Evolutionary conservation across 2,113 vertebrate species (phyloP).

Genomic region (Alethe castanea): DNA sequence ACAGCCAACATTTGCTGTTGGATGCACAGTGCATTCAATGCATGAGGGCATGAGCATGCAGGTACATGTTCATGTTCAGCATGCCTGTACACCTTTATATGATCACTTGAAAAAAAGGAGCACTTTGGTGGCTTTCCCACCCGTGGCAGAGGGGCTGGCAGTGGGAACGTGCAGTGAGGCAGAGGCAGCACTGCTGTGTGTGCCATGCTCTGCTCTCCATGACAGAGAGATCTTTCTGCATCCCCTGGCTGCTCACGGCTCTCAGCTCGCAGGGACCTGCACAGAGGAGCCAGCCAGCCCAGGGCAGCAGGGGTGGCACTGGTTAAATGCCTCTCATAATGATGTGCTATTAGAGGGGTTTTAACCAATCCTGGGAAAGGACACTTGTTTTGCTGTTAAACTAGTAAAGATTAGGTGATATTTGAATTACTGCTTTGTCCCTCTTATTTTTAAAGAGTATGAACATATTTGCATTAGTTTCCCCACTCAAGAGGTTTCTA

Average conservation of each 20-base stretch:
- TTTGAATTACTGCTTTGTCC: background rate
- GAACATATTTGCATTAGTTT: background rate
- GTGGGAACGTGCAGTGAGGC: background rate
- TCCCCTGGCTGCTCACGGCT: background rate
- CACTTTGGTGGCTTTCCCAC: background rate
- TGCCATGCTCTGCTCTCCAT: accelerated
- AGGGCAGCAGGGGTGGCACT: background rate
- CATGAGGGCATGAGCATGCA: background rate
- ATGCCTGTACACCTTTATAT: background rate
- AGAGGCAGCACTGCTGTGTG: background rate
- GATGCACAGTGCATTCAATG: background rate
- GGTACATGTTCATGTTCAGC: background rate
- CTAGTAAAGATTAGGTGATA: background rate
- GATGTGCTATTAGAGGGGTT: background rate
- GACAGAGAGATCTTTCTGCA: background rate
- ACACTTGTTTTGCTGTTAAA: background rate
- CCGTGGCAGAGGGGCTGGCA: background rate
- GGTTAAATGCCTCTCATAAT: background rate
- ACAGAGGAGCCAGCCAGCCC: background rate
- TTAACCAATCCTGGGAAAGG: background rate
- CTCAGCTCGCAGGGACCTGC: background rate
- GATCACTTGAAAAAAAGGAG: background rate
- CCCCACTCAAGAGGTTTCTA: accelerated
- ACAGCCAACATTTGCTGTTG: background rate
- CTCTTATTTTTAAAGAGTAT: background rate